Evolutionary conservation across 2,888 invertebrate species (phyloP).

Genomic region (Leucoma salicis): DNA sequence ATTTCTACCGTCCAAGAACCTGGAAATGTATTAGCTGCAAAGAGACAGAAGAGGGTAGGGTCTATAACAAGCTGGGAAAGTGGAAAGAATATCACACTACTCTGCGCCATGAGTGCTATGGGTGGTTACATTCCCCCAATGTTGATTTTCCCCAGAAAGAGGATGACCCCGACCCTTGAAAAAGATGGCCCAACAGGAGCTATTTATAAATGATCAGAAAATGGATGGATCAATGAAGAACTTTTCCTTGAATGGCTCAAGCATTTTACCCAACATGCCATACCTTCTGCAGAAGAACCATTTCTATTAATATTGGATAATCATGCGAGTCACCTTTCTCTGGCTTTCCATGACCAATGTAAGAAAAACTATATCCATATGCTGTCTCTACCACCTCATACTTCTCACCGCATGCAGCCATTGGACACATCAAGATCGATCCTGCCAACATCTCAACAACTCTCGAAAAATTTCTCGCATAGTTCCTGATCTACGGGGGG

Average conservation of each 20-base stretch:
- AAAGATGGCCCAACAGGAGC: slow-evolving; percentile 17
- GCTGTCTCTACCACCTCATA: slow-evolving; percentile 26
- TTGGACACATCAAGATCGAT: no score
- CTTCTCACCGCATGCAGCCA: slow-evolving; percentile 16
- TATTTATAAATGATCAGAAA: slow-evolving; percentile 8
- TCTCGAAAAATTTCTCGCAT: no score
- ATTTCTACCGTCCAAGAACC: slow-evolving; percentile 11
- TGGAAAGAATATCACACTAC: slow-evolving; percentile 17
- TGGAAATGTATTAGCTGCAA: slow-evolving; percentile 18
- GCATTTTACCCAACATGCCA: slow-evolving; percentile 11
- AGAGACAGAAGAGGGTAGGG: slow-evolving; percentile 12
- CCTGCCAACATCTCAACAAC: no score
- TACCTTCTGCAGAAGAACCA: slow-evolving; percentile 5
- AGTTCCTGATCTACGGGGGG: no score
- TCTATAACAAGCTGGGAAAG: slow-evolving; percentile 17
- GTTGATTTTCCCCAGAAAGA: slow-evolving; percentile 20
- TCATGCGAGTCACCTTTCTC: slow-evolving; percentile 3
- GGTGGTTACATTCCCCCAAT: slow-evolving; percentile 19
- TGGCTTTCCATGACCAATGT: neutral
- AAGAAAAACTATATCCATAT: slow-evolving; percentile 13
- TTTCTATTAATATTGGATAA: slow-evolving; percentile 7
- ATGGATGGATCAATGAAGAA: slow-evolving; percentile 18
- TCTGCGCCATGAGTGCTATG: slow-evolving; percentile 15
- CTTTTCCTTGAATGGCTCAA: slow-evolving; percentile 28
- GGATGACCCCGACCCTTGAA: slow-evolving; percentile 18